phyloP scores from a whole-genome alignment of 1,140 invertebrate species.

The Laupala kohalensis region DNA sequence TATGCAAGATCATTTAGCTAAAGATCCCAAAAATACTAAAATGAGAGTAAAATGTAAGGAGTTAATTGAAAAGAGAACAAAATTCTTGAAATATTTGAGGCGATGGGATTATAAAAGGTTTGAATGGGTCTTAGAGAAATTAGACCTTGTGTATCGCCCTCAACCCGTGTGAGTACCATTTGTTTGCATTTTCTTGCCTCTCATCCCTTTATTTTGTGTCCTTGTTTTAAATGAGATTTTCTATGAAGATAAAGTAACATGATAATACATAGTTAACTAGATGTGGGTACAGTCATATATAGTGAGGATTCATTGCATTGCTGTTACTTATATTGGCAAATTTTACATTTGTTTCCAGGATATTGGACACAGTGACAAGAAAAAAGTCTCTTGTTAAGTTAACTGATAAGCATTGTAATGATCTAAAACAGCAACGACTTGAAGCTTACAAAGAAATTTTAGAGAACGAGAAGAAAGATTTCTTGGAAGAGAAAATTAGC shows the following conservation, averaged over 20 bases:
- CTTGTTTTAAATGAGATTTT: conserved; percentile 13
- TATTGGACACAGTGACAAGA: conserved; percentile 41
- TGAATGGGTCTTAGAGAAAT: conserved; percentile 70
- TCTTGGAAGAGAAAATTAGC: conserved; percentile 41
- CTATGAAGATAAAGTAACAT: background rate
- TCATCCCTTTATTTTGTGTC: too few species aligned
- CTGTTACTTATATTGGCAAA: too few species aligned
- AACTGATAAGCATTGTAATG: conserved; percentile 49
- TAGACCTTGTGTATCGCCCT: conserved; percentile 63
- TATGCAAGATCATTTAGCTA: conserved; percentile 35
- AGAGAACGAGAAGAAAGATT: conserved; percentile 49
- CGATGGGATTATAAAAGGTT: conserved; percentile 67
- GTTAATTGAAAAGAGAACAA: conserved; percentile 61
- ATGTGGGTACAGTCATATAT: background rate
- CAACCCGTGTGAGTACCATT: conserved; percentile 44
- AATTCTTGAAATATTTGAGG: conserved; percentile 50
- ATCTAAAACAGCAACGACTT: conserved; percentile 47
- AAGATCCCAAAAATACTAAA: conserved; percentile 34
- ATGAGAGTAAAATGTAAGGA: conserved; percentile 46
- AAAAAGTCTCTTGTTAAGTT: conserved; percentile 51
- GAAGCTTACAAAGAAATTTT: conserved; percentile 44
- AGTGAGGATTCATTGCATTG: background rate
- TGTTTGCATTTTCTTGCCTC: too few species aligned
- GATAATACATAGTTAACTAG: background rate
- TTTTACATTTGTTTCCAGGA: conserved; percentile 9